phyloP scores from a whole-genome alignment of 2,888 invertebrate species.

The Zygogramma bicolorata region DNA sequence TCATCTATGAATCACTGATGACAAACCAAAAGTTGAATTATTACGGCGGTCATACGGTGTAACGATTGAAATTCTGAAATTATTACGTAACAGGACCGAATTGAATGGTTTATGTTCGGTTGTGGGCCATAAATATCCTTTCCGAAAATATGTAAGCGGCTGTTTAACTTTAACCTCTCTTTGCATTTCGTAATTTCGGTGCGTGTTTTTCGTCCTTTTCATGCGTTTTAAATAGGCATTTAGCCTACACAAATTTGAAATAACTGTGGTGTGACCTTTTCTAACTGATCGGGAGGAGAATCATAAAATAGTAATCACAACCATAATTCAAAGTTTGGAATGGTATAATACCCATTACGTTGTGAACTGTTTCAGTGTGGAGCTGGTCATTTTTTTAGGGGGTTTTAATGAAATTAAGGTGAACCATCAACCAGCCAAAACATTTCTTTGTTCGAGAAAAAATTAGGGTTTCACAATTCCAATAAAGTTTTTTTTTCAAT shows the following conservation, averaged over 20 bases:
- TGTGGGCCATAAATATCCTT: neutral
- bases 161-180: neutral
- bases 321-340: neutral
- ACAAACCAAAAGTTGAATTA: conserved; percentile 5
- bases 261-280: neutral
- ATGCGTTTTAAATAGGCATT: neutral
- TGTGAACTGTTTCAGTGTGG: too few relatives aligned
- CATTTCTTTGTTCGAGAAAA: too few relatives aligned
- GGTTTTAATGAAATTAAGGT: too few relatives aligned
- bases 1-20: conserved; percentile 1
- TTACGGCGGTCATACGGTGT: neutral
- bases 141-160: neutral
- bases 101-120: neutral
- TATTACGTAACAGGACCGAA: neutral
- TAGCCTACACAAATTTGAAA: neutral
- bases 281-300: neutral
- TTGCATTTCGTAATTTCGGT: neutral
- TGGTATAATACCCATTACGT: neutral
- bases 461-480: too few relatives aligned
- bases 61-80: conserved; percentile 1
- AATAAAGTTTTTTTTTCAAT: too few relatives aligned
- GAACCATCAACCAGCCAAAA: too few relatives aligned
- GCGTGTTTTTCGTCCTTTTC: neutral
- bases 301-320: neutral
- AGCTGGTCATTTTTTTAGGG: too few relatives aligned